A percentile compares a stretch with the other conserved stretches of the same genome.
Conservation (phyloP, 2,113 vertebrate species). For the Triplophysa siluroides region DNA sequence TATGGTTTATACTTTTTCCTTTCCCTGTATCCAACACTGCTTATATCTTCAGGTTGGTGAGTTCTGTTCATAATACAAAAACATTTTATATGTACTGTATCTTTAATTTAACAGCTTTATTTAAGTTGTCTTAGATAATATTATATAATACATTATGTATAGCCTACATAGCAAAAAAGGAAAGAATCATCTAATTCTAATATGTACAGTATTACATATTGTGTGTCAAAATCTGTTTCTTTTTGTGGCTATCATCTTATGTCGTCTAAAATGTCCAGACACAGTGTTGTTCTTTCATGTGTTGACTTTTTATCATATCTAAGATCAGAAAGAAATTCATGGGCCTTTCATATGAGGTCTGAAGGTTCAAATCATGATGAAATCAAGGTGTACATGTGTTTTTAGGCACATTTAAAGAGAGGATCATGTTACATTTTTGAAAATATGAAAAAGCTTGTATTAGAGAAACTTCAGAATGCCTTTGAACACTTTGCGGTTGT, state of each 20-base stretch:
- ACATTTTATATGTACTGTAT: neutral
- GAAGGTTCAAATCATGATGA: neutral
- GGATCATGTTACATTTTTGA: neutral
- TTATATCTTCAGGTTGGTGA: no score
- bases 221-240: neutral
- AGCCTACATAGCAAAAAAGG: neutral
- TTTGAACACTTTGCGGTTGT: neutral
- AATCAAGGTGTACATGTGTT: neutral
- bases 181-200: neutral
- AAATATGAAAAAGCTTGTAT: neutral
- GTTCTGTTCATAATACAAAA: neutral
- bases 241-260: neutral
- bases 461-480: neutral
- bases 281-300: no score
- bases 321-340: no score
- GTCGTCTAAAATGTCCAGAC: neutral
- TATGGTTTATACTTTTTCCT: slow-evolving; percentile 5
- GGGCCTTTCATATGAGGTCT: no score
- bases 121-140: slow-evolving; percentile 2
- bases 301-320: no score
- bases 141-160: neutral
- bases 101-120: slow-evolving; percentile 3
- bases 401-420: neutral
- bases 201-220: slow-evolving; percentile 12
- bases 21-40: slow-evolving; percentile 1